Evolutionary conservation across 2,888 invertebrate genomes (phyloP), one percentile per base, ranked within the genome.

Genomic region (Microplitis deprimator): DNA sequence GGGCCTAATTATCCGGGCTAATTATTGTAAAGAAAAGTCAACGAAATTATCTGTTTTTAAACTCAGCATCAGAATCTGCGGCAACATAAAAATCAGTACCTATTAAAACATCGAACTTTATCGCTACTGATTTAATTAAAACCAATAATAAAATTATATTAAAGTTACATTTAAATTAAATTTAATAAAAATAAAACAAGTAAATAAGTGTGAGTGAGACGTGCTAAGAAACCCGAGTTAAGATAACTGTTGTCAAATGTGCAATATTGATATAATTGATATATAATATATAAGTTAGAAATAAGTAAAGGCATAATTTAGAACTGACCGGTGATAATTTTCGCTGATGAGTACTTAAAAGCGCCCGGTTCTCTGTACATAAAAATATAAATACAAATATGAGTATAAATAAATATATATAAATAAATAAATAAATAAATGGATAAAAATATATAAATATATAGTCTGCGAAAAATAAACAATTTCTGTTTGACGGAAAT

Each of bases 171-270:
- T 29, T 29, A 29, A 29, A 29, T 29, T 61, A 13, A 71, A 38
- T 64, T 64, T 64, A 50, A 68, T 61, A 3, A 60, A 17, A 69
- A 64, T 72, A 59, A 77, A 73, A 77, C 71, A n/a, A 74, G 64
- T 69, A 29, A 50, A 39, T 65, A 39, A 68, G 70, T 50, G 75
- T 70, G 50, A 73, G 73, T 64, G 77, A 77, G 68, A 69, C 62
- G 87, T 89, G 88, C 89, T 89, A 84, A 71, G 81, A 85, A 83
- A 29, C 29, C 29, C 29, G 29, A 29, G 29, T 29, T 29, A 29
- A 87, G 85, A 84, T 88, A 88, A 89, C 86, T 89, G 89, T 89
- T 89, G 88, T 89, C 89, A 87, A 89, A 89, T 89, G 89, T 89
- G 89, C 89, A 89, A 89, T 89, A 89, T 89, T 88, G 71, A 76